Evolutionary conservation across 1,140 invertebrate species (phyloP).

Genomic region (Grapholita molesta): DNA sequence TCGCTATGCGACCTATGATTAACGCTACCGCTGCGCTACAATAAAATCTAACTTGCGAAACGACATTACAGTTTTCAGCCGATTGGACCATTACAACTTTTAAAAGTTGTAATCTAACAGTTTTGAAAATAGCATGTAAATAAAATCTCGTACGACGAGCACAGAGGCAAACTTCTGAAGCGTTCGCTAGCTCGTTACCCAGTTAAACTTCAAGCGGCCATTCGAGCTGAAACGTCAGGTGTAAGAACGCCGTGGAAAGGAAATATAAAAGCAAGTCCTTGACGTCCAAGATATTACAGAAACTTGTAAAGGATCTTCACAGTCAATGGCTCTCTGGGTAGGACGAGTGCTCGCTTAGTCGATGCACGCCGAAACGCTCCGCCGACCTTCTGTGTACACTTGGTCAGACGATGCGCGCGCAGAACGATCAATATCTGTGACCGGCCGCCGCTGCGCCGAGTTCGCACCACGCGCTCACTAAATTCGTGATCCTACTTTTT

Average conservation of each 20-base stretch:
- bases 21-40: slow-evolving; percentile 3
- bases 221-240: neutral
- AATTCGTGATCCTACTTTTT: slow-evolving; percentile 60
- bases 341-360: slow-evolving; percentile 64
- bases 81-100: too few species aligned
- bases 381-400: slow-evolving; percentile 69
- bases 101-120: too few species aligned
- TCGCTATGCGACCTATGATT: slow-evolving; percentile 23
- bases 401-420: slow-evolving; percentile 67
- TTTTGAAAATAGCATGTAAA: neutral
- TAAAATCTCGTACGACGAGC: neutral
- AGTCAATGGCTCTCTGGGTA: slow-evolving; percentile 54
- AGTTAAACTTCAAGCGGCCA: neutral
- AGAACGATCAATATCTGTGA: slow-evolving; percentile 65
- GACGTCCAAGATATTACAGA: slow-evolving; percentile 6
- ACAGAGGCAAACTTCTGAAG: neutral
- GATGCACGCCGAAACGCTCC: slow-evolving; percentile 59
- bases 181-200: neutral
- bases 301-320: slow-evolving; percentile 8
- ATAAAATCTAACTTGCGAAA: neutral
- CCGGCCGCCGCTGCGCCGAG: slow-evolving; percentile 47
- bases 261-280: neutral
- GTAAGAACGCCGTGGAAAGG: neutral
- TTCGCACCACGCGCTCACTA: slow-evolving; percentile 57
- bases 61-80: too few species aligned